Percentiles rank a stretch among this genome's conserved stretches.
Evolutionary conservation across 2,113 vertebrate species (phyloP).

Genomic region (Jaculus jaculus): DNA sequence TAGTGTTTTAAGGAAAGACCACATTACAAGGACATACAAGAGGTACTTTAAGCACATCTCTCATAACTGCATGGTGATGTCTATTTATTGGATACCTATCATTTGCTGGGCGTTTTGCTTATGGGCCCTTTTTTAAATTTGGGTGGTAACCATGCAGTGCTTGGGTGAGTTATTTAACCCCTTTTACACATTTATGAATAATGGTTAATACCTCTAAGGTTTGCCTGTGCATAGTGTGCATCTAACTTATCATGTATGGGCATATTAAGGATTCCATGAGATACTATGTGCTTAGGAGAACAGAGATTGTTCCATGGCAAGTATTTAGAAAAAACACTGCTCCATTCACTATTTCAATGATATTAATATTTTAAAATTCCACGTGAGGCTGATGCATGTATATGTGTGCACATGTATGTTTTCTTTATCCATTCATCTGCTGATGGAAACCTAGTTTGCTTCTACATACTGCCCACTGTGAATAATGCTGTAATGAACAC

Average conservation of each 20-base stretch:
- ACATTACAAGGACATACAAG: not conserved
- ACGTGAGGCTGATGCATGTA: not conserved
- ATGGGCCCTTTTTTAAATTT: not conserved
- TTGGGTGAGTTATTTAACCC: not conserved
- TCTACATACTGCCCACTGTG: not conserved
- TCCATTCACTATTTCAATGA: not conserved
- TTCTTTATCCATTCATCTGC: not conserved
- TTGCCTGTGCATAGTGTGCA: not conserved
- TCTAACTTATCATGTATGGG: not conserved
- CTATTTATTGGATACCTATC: not conserved
- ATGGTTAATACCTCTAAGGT: not conserved
- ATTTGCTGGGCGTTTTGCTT: not conserved
- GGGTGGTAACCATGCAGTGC: not conserved
- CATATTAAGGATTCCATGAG: not conserved
- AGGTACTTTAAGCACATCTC: not conserved
- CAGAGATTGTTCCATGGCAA: not conserved
- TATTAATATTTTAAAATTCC: not conserved
- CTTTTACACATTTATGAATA: not conserved
- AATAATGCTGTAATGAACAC: not conserved
- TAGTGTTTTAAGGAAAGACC: not conserved
- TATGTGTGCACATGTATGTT: not conserved
- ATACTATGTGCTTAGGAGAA: not conserved
- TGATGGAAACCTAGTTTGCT: too few species aligned
- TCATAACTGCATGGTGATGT: not conserved
- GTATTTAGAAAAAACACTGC: not conserved